Base-by-base conservation (phyloP, 2,113 vertebrate species). In the Carollia perspicillata region DNA sequence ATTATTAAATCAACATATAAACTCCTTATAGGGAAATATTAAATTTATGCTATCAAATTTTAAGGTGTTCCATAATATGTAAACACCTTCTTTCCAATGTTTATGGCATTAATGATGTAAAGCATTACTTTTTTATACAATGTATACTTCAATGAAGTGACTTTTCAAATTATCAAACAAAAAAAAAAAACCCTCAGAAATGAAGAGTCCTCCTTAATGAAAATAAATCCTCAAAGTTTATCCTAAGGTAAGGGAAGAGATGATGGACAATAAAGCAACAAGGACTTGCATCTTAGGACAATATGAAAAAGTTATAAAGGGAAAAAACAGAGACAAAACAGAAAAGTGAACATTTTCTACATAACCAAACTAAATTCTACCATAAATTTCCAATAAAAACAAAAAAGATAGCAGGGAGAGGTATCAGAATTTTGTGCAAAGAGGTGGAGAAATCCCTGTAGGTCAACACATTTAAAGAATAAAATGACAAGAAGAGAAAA, bases 1-100 rank as follows among this genome's bases (percentile, higher is more conserved):
- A 17, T 74, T 26, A 66, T 53, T 71, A 90, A 94, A 95, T 44
- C n/a, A 78, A 16, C 11, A 96, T 69, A 84, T 30, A 96, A 72
- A 74, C 22, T 92, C 28, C n/a, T 49, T 44, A 84, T 13, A 85
- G 72, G 10, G 17, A 90, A 92, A 92, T 33, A 78, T 69, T 20
- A 94, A 93, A 77, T 77, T 83, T 86, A 69, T 55, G 6, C 28
- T 66, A 4, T 53, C 91, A 89, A 23, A 40, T 68, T 91, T 53
- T 40, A 30, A 95, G 78, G 63, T 63, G 35, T 81, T 83, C 7
- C 79, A 9, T 84, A 81, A 72, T 72, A 53, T 47, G 26, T 47
- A 85, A 93, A 91, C 11, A 66, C 1, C 1, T 23, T 84, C 18
- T 8, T 66, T 93, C 10, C 6, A 87, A 30, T 90, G 74, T 63